Percentiles rank a stretch among this genome's conserved stretches.
Conservation (phyloP, 2,113 vertebrate genomes). For the Zosterops borbonicus region DNA sequence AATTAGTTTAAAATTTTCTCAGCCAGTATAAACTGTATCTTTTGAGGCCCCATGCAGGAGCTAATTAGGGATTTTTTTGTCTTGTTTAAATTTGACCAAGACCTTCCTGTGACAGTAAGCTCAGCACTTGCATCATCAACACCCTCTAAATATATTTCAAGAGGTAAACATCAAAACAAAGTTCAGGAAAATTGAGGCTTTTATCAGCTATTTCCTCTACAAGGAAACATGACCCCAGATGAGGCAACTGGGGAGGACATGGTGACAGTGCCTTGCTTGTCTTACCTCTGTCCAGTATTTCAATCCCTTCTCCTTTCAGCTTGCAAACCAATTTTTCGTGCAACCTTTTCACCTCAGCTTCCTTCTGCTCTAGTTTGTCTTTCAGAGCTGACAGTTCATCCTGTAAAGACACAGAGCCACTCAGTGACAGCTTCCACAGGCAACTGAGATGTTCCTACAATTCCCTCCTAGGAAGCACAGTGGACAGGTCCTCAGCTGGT, state of each 20-base stretch:
- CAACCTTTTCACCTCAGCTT: slow-evolving; percentile 83
- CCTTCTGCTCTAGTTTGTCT: slow-evolving; percentile 88
- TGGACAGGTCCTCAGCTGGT: background rate
- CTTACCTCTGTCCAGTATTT: slow-evolving; percentile 86
- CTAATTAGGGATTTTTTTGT: background rate
- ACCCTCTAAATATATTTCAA: background rate
- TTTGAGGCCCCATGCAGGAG: background rate
- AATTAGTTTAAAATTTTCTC: background rate
- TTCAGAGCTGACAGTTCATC: slow-evolving; percentile 87
- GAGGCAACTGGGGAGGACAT: background rate
- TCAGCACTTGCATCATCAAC: background rate
- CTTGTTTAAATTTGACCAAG: background rate
- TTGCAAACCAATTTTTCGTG: slow-evolving; percentile 84
- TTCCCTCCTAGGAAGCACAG: background rate
- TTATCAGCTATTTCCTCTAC: background rate
- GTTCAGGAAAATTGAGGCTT: background rate
- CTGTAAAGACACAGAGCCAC: slow-evolving; percentile 66
- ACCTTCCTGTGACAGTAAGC: background rate
- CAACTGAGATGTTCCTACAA: background rate
- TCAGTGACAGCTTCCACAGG: background rate
- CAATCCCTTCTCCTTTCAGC: slow-evolving; percentile 74
- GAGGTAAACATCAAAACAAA: background rate
- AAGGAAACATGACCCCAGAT: background rate
- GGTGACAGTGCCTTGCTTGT: background rate
- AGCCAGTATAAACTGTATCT: background rate